Percentiles rank a stretch among this genome's conserved stretches.
Evolutionary conservation across 2,888 invertebrate species (phyloP).

Genomic region (Conomelus anceps): DNA sequence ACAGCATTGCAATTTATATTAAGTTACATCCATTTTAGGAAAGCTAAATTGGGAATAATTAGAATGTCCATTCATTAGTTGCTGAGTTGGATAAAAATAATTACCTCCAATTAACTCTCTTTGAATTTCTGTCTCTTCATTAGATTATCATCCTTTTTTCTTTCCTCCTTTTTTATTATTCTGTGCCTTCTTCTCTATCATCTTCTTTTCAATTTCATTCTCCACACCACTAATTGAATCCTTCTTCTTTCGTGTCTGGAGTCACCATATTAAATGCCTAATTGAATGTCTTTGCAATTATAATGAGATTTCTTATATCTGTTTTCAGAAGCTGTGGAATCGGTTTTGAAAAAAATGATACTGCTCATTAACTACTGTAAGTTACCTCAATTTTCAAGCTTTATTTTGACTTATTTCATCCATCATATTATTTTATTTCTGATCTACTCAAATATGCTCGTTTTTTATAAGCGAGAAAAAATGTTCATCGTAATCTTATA

Average conservation of each 20-base stretch:
- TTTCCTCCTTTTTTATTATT: background rate
- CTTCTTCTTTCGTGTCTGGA: no score
- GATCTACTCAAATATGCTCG: no score
- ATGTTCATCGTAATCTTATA: no score
- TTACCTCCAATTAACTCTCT: background rate
- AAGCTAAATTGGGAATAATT: background rate
- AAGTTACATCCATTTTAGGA: background rate
- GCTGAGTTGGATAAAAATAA: background rate
- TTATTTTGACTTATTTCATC: background rate
- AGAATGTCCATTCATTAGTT: background rate
- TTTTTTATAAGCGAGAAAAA: no score
- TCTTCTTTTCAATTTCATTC: no score
- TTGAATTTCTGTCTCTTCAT: no score
- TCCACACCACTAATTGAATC: no score
- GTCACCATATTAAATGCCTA: background rate
- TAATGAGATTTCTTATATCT: background rate
- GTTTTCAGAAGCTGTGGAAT: background rate
- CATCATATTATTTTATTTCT: no score
- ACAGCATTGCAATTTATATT: no score
- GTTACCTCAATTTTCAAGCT: background rate
- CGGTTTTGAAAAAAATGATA: background rate
- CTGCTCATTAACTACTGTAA: background rate
- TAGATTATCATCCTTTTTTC: background rate
- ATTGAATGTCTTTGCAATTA: background rate
- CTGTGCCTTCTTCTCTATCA: no score